These are phyloP conservation scores for Symphodus melops DNA, from an alignment of 2,113 vertebrate species.

Conservation along the genomic window DNA sequence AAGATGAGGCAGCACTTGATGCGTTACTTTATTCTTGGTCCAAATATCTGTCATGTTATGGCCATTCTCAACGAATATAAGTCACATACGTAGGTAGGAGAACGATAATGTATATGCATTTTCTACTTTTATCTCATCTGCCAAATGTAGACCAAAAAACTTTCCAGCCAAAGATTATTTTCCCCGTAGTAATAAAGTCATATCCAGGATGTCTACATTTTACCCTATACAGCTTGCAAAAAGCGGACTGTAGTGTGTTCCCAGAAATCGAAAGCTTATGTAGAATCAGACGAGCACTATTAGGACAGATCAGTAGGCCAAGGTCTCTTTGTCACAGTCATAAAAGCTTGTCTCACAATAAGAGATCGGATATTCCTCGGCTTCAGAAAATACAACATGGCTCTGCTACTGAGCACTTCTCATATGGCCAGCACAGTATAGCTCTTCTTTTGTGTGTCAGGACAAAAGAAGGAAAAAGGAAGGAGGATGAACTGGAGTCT, in stretches of 20 bases:
- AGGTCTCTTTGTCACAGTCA: slow-evolving; percentile 53
- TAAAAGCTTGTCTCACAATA: slow-evolving; percentile 41
- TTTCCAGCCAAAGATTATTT: not conserved
- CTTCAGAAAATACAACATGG: slow-evolving; percentile 32
- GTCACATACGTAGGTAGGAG: not conserved
- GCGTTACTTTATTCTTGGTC: not conserved
- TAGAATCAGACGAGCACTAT: slow-evolving; percentile 33
- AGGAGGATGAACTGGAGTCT: not conserved
- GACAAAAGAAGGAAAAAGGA: not conserved
- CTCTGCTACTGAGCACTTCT: slow-evolving; percentile 15
- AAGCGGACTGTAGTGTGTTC: slow-evolving; percentile 16
- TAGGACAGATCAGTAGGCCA: slow-evolving; percentile 32
- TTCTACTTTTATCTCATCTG: not conserved
- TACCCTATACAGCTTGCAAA: not conserved
- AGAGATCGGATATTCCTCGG: slow-evolving; percentile 15
- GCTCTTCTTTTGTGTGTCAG: slow-evolving; percentile 17
- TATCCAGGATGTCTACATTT: not conserved
- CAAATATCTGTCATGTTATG: too few species aligned
- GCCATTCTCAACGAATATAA: not conserved
- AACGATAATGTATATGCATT: not conserved
- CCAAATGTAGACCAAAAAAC: not conserved
- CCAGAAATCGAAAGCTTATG: slow-evolving; percentile 31
- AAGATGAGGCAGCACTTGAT: not conserved
- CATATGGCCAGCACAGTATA: slow-evolving; percentile 3
- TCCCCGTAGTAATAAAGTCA: not conserved